Evolutionary conservation across 2,113 vertebrate species (phyloP).

Genomic region (Sinocyclocheilus grahami): DNA sequence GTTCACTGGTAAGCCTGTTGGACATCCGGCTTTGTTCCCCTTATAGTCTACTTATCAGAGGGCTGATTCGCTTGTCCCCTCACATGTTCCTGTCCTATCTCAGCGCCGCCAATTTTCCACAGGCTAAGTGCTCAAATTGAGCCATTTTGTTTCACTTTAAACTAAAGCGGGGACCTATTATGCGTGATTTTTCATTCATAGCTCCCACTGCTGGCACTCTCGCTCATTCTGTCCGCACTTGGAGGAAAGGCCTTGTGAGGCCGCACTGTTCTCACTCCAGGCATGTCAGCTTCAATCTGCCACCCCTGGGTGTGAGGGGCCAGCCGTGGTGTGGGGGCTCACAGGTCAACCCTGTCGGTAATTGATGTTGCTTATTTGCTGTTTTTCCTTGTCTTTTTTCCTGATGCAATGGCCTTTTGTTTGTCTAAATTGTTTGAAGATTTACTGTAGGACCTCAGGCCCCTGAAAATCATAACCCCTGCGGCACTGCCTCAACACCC

Average conservation of each 20-base stretch:
- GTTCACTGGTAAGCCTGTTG: constrained; percentile 79
- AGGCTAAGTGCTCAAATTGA: constrained; percentile 96
- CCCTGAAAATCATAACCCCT: constrained; percentile 78
- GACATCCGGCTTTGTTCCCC: constrained; percentile 78
- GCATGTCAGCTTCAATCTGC: constrained; percentile 91
- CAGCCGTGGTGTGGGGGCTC: constrained; percentile 83
- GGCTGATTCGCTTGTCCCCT: constrained; percentile 83
- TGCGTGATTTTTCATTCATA: constrained; percentile 83
- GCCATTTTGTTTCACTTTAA: constrained; percentile 97
- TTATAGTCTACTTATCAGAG: constrained; percentile 73
- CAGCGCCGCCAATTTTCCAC: constrained; percentile 82
- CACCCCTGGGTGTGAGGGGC: constrained; percentile 93
- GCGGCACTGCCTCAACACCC: constrained; percentile 79
- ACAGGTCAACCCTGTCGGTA: constrained; percentile 85
- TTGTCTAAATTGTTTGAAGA: constrained; percentile 91
- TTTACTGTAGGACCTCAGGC: constrained; percentile 86
- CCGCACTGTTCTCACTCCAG: constrained; percentile 83
- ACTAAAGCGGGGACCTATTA: constrained; percentile 91
- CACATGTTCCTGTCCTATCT: constrained; percentile 84
- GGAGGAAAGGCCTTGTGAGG: constrained; percentile 81
- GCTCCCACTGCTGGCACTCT: constrained; percentile 56
- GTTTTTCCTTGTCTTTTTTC: constrained; percentile 82
- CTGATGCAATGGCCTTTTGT: constrained; percentile 81
- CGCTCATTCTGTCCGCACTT: constrained; percentile 60
- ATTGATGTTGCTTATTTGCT: constrained; percentile 97